Evolutionary conservation across 2,113 vertebrate genomes (phyloP), one percentile per base, ranked within the genome.

Genomic region (Pteronura brasiliensis): DNA sequence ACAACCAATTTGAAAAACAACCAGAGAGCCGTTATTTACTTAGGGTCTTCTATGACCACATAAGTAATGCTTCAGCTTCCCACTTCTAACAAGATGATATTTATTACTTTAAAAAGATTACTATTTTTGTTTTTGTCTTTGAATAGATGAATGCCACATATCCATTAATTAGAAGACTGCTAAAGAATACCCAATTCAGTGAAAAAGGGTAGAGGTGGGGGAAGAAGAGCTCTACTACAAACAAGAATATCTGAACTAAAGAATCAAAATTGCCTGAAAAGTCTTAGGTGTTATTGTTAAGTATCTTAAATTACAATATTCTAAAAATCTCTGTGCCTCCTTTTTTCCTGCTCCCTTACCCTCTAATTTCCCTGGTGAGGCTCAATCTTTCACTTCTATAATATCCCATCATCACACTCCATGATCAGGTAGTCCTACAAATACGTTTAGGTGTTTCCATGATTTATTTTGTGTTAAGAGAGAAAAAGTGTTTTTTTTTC

Each of bases 81-180:
- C 59, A 93, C 84, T 96, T 96, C 95, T 88, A 98, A 97, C 44
- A 92, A 95, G 96, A 97, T 95, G 81, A 44, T 71, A 63, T 96
- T 65, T 81, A 25, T 69, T 84, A 96, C 96, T 98, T 97, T 86
- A 31, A 96, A 96, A 96, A 97, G 97, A 97, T 89, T 81, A 52
- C 10, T 93, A 20, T 10, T 92, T 76, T 94, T 95, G 80, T n/a
- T 90, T 34, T 67, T 90, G 76, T 77, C 36, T 55, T 83, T 93
- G 93, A 97, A 88, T 89, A 57, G 52, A 96, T 96, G 71, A 95
- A 91, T 97, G 96, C 84, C 77, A 72, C 79, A 63, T 49, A 84
- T 9, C 47, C 47, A 74, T 31, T 52, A 97, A 88, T 93, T 72
- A 77, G 74, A 93, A 94, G 69, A 31, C 36, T 96, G 71, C 91